Percentiles rank a stretch among this genome's conserved stretches.
Evolutionary conservation across 1,140 invertebrate genomes (phyloP).

Genomic region (Halesus radiatus): DNA sequence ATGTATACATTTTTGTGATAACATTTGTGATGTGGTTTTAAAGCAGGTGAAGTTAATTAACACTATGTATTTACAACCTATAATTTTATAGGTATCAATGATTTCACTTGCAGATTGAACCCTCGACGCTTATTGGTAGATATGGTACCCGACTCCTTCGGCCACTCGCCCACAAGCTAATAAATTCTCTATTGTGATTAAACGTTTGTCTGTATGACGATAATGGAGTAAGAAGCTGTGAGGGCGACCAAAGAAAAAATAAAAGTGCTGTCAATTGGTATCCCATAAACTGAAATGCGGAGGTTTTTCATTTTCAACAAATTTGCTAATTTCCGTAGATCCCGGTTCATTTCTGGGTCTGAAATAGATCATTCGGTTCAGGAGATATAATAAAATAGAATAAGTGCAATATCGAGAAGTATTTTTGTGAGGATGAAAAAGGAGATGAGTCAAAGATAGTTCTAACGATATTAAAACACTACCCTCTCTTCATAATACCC

Average conservation of each 20-base stretch:
- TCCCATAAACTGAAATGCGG: background rate
- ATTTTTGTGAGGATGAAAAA: too few relatives aligned
- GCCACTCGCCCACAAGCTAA: background rate
- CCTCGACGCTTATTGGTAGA: too few relatives aligned
- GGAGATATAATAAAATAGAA: background rate
- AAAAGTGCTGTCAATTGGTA: conserved; percentile 4
- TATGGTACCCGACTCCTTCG: too few relatives aligned
- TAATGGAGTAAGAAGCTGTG: conserved; percentile 11
- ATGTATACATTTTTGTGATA: too few relatives aligned
- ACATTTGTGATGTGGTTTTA: too few relatives aligned
- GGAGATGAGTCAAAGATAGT: too few relatives aligned
- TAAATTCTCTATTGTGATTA: background rate
- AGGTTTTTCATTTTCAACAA: background rate
- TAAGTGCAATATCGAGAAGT: too few relatives aligned
- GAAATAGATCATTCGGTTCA: background rate
- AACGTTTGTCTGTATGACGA: background rate
- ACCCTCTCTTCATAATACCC: too few relatives aligned
- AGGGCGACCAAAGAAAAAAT: conserved; percentile 6
- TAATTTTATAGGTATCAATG: too few relatives aligned
- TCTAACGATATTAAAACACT: too few relatives aligned
- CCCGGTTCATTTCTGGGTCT: background rate
- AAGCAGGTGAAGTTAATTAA: too few relatives aligned
- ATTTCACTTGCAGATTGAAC: background rate
- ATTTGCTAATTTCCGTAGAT: background rate
- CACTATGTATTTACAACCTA: too few relatives aligned